Evolutionary conservation across 2,888 invertebrate genomes (phyloP).

Genomic region (Lasioglossum calceatum): DNA sequence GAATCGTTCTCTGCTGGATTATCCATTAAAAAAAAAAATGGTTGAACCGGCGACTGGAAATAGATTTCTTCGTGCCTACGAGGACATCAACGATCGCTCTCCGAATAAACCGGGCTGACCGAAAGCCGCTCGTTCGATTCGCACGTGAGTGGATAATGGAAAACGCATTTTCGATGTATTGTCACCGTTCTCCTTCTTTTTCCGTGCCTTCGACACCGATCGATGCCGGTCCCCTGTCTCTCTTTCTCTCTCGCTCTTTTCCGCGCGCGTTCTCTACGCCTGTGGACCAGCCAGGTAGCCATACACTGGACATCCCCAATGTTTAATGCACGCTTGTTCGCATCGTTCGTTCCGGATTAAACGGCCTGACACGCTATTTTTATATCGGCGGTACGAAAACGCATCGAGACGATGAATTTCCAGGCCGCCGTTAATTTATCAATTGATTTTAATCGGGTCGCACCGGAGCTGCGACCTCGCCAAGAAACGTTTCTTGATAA

Average conservation of each 20-base stretch:
- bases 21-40: conserved; percentile 66
- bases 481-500: background rate
- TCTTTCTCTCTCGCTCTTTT: background rate
- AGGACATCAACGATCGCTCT: conserved; percentile 43
- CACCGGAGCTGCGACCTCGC: background rate
- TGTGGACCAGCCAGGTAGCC: conserved; percentile 26
- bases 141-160: conserved; percentile 75
- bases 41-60: conserved; percentile 56
- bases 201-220: conserved; percentile 34
- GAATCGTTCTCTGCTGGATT: conserved; percentile 63
- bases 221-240: conserved; percentile 23
- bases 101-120: conserved; percentile 29
- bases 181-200: conserved; percentile 50
- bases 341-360: conserved; percentile 66
- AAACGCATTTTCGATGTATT: conserved; percentile 76
- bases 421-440: conserved; percentile 10
- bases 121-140: conserved; percentile 61
- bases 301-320: conserved; percentile 49
- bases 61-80: conserved; percentile 56
- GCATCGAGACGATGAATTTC: conserved; percentile 23
- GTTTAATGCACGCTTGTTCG: conserved; percentile 69
- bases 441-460: conserved; percentile 23
- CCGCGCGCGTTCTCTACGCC: background rate
- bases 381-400: conserved; percentile 45
- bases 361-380: conserved; percentile 62